phyloP scores from a whole-genome alignment of 2,888 invertebrate species.

The Dasypogon diadema region DNA sequence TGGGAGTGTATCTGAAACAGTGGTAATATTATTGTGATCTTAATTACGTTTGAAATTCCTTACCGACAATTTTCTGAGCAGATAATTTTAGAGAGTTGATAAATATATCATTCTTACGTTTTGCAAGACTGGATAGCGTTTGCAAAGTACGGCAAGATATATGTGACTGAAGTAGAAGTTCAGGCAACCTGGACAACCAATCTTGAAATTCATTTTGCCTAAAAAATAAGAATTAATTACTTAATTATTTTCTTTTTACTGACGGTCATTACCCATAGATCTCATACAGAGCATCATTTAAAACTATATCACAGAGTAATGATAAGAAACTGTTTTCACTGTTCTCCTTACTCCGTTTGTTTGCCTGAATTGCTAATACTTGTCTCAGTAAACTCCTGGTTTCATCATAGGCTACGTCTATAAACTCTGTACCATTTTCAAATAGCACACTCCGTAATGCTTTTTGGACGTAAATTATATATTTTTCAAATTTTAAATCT shows the following conservation, averaged over 20 bases:
- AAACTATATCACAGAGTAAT: slow-evolving; percentile 69
- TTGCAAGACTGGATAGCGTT: slow-evolving; percentile 73
- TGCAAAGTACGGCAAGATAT: slow-evolving; percentile 71
- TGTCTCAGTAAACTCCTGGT: slow-evolving; percentile 62
- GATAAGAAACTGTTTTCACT: slow-evolving; percentile 64
- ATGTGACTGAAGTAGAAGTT: slow-evolving; percentile 70
- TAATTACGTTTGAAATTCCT: slow-evolving; percentile 36
- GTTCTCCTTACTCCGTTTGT: background rate
- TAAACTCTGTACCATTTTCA: slow-evolving; percentile 59
- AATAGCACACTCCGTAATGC: slow-evolving; percentile 61
- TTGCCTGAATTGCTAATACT: slow-evolving; percentile 58
- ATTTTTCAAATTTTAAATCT: background rate
- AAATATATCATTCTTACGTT: slow-evolving; percentile 71
- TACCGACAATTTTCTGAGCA: slow-evolving; percentile 68
- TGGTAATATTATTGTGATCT: background rate
- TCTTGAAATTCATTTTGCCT: slow-evolving; percentile 66
- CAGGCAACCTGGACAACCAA: slow-evolving; percentile 73
- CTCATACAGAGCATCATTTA: slow-evolving; percentile 65
- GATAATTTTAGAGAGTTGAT: slow-evolving; percentile 60
- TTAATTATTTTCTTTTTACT: too few species aligned
- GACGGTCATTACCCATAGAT: slow-evolving; percentile 66
- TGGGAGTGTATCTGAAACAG: slow-evolving; percentile 59
- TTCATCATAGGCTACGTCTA: slow-evolving; percentile 58
- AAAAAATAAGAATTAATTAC: slow-evolving; percentile 58
- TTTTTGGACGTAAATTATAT: slow-evolving; percentile 51